A percentile compares a stretch with the other conserved stretches of the same genome.
Conservation (phyloP, 2,113 vertebrate species). For the Pycnonotus jocosus region DNA sequence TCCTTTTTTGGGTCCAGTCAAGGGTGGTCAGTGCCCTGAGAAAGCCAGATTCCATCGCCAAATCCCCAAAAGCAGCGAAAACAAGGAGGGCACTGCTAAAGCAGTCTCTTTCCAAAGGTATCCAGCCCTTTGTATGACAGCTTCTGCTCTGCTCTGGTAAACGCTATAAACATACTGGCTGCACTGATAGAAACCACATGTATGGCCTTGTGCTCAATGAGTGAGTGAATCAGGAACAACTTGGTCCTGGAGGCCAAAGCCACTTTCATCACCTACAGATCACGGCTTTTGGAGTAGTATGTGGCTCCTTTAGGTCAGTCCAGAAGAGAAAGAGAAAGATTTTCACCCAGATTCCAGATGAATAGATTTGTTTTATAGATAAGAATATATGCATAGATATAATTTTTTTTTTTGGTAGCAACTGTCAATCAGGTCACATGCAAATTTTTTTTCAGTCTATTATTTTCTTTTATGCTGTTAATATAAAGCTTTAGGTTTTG, state of each 20-base stretch:
- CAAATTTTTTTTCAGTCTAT: not conserved
- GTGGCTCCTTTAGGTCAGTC: not conserved
- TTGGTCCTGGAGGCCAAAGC: not conserved
- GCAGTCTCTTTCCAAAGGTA: not conserved
- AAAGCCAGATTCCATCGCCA: not conserved
- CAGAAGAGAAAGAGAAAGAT: not conserved
- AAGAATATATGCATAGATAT: not conserved
- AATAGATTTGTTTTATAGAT: not conserved
- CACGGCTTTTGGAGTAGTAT: not conserved
- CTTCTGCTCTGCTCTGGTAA: not conserved
- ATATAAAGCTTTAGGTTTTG: slow-evolving; percentile 64
- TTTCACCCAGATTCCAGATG: not conserved
- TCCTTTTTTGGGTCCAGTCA: fast-evolving
- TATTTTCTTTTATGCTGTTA: slow-evolving; percentile 27
- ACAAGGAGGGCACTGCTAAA: not conserved
- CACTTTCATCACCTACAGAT: not conserved
- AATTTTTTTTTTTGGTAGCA: not conserved
- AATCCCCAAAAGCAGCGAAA: not conserved
- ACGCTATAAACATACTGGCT: not conserved
- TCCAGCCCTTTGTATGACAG: not conserved
- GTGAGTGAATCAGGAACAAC: not conserved
- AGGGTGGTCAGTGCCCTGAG: not conserved
- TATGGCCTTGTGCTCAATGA: not conserved
- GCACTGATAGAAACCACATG: not conserved
- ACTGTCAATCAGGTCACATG: not conserved